These are phyloP conservation scores for Antennarius striatus DNA, from an alignment of 2,113 vertebrate species.

Conservation along the genomic window DNA sequence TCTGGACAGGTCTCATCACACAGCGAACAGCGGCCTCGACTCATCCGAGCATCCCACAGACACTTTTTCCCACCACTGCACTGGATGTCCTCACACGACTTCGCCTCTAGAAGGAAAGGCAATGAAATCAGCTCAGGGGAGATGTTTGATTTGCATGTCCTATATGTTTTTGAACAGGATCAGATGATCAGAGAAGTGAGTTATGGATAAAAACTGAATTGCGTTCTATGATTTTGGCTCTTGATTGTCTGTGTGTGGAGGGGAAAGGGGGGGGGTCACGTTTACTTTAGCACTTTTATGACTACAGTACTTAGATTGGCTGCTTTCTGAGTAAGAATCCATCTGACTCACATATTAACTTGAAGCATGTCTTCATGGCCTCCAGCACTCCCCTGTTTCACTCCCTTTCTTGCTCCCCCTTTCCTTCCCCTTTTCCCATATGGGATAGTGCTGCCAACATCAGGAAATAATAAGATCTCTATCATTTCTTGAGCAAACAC, in stretches of 20 bases:
- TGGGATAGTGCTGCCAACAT: slow-evolving; percentile 77
- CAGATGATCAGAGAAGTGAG: slow-evolving; percentile 27
- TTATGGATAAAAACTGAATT: slow-evolving; percentile 18
- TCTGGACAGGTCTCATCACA: slow-evolving; percentile 91
- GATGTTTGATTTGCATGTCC: slow-evolving; percentile 48
- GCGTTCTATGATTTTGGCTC: slow-evolving; percentile 11
- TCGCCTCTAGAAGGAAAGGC: slow-evolving; percentile 86
- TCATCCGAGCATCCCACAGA: slow-evolving; percentile 93
- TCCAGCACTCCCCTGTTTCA: slow-evolving; percentile 61
- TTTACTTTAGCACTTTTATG: slow-evolving; percentile 28
- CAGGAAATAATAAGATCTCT: slow-evolving; percentile 81
- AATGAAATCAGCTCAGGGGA: slow-evolving; percentile 36
- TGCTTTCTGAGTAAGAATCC: slow-evolving; percentile 47
- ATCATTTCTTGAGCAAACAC: slow-evolving; percentile 78
- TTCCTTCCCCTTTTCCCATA: slow-evolving; percentile 58
- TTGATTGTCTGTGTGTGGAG: background rate
- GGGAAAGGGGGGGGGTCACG: background rate
- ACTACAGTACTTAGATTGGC: slow-evolving; percentile 27
- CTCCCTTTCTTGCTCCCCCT: slow-evolving; percentile 46
- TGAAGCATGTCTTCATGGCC: slow-evolving; percentile 62
- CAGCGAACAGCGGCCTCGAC: slow-evolving; percentile 90
- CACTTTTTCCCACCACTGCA: slow-evolving; percentile 94
- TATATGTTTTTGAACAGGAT: slow-evolving; percentile 41
- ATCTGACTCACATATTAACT: slow-evolving; percentile 63
- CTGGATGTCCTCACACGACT: slow-evolving; percentile 97